These are phyloP conservation scores for Eilema depressum DNA, from an alignment of 2,888 invertebrate species.

Conservation along the genomic window DNA sequence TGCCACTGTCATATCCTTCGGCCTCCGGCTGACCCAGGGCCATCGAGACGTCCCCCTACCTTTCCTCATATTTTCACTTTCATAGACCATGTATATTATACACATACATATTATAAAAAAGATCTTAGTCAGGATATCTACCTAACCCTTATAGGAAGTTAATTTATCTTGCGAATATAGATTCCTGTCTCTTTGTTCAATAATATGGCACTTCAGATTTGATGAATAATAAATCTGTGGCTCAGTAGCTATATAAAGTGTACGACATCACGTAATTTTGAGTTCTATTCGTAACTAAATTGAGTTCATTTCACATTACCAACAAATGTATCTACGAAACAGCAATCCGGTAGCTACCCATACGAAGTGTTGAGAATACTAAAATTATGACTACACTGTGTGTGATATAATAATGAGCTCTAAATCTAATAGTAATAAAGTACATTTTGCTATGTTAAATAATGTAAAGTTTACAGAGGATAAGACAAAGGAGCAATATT, in stretches of 20 bases:
- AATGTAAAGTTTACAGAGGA: not conserved
- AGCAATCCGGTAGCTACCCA: not conserved
- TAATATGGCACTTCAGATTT: too few species aligned
- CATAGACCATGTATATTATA: too few species aligned
- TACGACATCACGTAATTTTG: not conserved
- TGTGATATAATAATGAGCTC: not conserved
- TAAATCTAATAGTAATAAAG: not conserved
- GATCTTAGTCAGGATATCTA: not conserved
- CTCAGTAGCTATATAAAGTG: not conserved
- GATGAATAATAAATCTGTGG: not conserved
- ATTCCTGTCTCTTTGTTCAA: not conserved
- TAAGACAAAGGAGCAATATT: slow-evolving; percentile 13
- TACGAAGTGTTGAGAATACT: not conserved
- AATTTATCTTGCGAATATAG: not conserved
- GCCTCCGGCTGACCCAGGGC: too few species aligned
- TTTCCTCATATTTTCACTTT: too few species aligned
- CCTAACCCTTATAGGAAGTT: not conserved
- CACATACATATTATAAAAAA: too few species aligned
- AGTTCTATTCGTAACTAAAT: not conserved
- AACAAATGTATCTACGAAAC: not conserved
- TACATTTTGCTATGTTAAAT: not conserved
- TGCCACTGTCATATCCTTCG: too few species aligned
- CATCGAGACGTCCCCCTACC: too few species aligned
- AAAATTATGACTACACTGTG: not conserved
- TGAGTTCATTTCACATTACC: not conserved